Evolutionary conservation across 2,797 vertebrate species (phyloP).

Genomic region (Botia kubotai): DNA sequence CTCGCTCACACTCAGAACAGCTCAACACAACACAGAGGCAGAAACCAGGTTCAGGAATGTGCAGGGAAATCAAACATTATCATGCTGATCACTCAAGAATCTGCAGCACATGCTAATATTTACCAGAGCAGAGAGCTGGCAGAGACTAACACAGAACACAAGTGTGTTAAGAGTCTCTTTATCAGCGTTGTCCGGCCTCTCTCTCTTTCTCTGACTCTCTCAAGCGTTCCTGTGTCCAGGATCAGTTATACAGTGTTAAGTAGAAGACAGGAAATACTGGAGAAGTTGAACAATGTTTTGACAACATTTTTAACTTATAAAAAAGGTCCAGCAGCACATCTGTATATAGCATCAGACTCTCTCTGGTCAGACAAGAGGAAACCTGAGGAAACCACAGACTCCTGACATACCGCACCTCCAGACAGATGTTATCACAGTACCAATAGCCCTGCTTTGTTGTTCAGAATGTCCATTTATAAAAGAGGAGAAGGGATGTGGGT

Average conservation of each 20-base stretch:
- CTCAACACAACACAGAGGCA: too few species aligned
- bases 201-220: slow-evolving; percentile 62
- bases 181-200: slow-evolving; percentile 37
- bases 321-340: slow-evolving; percentile 90
- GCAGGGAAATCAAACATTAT: slow-evolving; percentile 57
- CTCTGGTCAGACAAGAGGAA: slow-evolving; percentile 88
- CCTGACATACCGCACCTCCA: slow-evolving; percentile 84
- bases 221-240: slow-evolving; percentile 76
- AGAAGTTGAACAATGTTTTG: slow-evolving; percentile 98
- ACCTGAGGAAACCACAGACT: slow-evolving; percentile 77
- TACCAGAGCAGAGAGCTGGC: slow-evolving; percentile 34
- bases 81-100: slow-evolving; percentile 57
- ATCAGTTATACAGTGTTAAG: slow-evolving; percentile 94
- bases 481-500: slow-evolving; percentile 69
- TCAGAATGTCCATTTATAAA: slow-evolving; percentile 63
- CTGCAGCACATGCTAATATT: slow-evolving; percentile 59
- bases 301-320: slow-evolving; percentile 99
- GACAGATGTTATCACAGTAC: slow-evolving; percentile 94
- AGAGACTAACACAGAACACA: slow-evolving; percentile 40
- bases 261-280: slow-evolving; percentile 97
- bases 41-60: too few species aligned
- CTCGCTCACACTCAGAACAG: too few species aligned
- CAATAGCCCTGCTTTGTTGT: slow-evolving; percentile 75
- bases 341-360: slow-evolving; percentile 95
- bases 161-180: slow-evolving; percentile 43